A percentile compares a stretch with the other conserved stretches of the same genome.
Evolutionary conservation across 1,140 invertebrate species (phyloP).

Genomic region (Drosophila insularis): DNA sequence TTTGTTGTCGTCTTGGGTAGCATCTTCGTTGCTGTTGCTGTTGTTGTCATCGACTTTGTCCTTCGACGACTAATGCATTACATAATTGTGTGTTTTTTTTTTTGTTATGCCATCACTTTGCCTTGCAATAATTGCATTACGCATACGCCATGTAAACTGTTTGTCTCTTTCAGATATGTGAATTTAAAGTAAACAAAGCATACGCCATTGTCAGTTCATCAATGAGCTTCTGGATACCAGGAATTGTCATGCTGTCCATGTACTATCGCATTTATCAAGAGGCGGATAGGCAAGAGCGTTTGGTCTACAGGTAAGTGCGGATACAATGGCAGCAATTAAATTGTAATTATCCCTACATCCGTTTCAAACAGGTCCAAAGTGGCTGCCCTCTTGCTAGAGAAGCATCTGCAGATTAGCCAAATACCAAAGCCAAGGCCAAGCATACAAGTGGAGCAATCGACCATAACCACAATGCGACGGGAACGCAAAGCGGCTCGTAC

Average conservation of each 20-base stretch:
- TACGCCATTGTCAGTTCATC: conserved; percentile 96
- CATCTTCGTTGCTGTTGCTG: conserved; percentile 29
- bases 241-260: conserved; percentile 96
- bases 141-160: conserved; percentile 56
- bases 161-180: conserved; percentile 84
- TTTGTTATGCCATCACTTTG: conserved; percentile 64
- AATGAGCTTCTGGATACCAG: conserved; percentile 98
- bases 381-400: conserved; percentile 91
- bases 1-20: conserved; percentile 40
- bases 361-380: conserved; percentile 88
- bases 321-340: conserved; percentile 47
- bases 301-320: conserved; percentile 91
- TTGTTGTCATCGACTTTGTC: conserved; percentile 21
- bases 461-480: conserved; percentile 91
- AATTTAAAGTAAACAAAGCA: conserved; percentile 93
- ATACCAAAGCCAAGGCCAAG: conserved; percentile 88
- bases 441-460: conserved; percentile 86
- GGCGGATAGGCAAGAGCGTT: conserved; percentile 94
- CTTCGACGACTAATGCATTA: conserved; percentile 34
- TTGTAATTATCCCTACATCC: conserved; percentile 55
- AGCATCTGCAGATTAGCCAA: conserved; percentile 93
- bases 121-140: conserved; percentile 63
- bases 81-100: conserved; percentile 69
- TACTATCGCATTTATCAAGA: conserved; percentile 96
- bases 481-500: conserved; percentile 97